Evolutionary conservation across 2,113 vertebrate species (phyloP).

Genomic region (Sardina pilchardus): DNA sequence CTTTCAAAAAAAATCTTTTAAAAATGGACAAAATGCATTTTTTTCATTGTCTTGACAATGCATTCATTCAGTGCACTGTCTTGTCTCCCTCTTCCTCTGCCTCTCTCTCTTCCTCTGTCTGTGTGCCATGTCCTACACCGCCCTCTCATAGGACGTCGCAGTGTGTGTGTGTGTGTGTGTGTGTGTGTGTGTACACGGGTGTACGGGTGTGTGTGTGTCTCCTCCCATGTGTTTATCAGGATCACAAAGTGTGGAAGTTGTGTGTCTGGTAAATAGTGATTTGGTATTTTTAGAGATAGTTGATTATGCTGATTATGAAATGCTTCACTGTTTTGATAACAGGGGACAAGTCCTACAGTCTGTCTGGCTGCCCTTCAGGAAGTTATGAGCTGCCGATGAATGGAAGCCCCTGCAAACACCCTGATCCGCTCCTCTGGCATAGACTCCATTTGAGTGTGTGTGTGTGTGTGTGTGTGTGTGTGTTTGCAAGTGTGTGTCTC

Average conservation of each 20-base stretch:
- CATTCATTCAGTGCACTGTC: no score
- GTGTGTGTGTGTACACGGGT: neutral
- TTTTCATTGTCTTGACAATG: no score
- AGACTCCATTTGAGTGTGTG: neutral
- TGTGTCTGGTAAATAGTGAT: neutral
- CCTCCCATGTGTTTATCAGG: neutral
- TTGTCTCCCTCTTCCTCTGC: neutral
- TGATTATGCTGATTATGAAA: neutral
- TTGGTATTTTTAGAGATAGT: neutral
- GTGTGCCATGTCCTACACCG: neutral
- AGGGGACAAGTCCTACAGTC: neutral
- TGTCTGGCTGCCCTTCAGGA: neutral
- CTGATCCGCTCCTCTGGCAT: neutral
- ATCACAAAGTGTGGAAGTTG: no score
- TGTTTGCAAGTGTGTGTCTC: constrained; percentile 6
- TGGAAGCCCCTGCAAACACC: neutral
- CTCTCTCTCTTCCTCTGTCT: neutral
- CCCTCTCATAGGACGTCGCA: neutral
- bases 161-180: neutral
- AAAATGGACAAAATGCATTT: no score
- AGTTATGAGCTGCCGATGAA: neutral
- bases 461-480: constrained; percentile 17
- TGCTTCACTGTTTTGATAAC: neutral
- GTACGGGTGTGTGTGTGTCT: constrained; percentile 3
- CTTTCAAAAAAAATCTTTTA: no score